phyloP scores from a whole-genome alignment of 2,113 vertebrate genomes.

The Sitta europaea region DNA sequence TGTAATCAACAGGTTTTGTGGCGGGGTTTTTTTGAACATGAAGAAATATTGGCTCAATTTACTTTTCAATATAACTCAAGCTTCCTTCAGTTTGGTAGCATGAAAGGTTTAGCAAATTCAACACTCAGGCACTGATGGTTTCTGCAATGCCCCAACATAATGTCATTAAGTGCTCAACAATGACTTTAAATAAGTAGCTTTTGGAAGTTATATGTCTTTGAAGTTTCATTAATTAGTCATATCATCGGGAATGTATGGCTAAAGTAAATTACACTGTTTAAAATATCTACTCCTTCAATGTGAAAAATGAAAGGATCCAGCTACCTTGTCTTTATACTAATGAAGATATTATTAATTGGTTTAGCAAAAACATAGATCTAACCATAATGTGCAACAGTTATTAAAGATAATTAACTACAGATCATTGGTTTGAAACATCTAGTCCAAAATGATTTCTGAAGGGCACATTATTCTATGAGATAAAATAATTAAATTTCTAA shows the following conservation, averaged over 20 bases:
- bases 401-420: conserved; percentile 89
- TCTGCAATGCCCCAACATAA: conserved; percentile 70
- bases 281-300: conserved; percentile 84
- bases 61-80: conserved; percentile 43
- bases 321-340: conserved; percentile 87
- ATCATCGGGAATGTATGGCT: conserved; percentile 80
- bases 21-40: not conserved
- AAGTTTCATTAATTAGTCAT: conserved; percentile 85
- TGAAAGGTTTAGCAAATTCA: conserved; percentile 69
- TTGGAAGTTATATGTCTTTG: conserved; percentile 81
- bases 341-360: conserved; percentile 89
- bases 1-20: conserved; percentile 66
- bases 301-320: conserved; percentile 85
- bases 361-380: conserved; percentile 89
- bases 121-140: conserved; percentile 49
- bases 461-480: conserved; percentile 86
- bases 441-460: conserved; percentile 87
- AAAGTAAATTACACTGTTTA: conserved; percentile 87
- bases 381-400: conserved; percentile 88
- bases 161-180: conserved; percentile 78
- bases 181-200: conserved; percentile 82
- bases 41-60: conserved; percentile 64
- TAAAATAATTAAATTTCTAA: conserved; percentile 90
- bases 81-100: conserved; percentile 45
- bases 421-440: conserved; percentile 88